Evolutionary conservation across 2,888 invertebrate genomes (phyloP).

Genomic region (Cephus sareptanus): DNA sequence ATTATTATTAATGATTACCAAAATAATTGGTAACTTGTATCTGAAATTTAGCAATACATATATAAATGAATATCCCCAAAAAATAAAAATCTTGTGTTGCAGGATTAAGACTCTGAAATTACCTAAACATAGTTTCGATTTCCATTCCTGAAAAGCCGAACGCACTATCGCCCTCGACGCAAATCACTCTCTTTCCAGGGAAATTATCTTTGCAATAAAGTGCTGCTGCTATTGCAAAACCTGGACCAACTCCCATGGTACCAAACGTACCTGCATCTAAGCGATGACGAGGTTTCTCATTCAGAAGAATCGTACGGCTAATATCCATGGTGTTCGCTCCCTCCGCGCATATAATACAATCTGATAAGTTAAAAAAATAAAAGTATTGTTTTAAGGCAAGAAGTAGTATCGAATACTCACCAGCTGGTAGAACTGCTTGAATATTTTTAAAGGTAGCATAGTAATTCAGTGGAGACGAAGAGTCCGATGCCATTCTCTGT

Average conservation of each 20-base stretch:
- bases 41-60: constrained; percentile 63
- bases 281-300: constrained; percentile 85
- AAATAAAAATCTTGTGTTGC: too few relatives aligned
- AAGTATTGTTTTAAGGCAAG: not conserved
- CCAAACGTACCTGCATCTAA: constrained; percentile 97
- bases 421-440: constrained; percentile 77
- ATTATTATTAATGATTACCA: constrained; percentile 94
- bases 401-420: constrained; percentile 40
- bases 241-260: constrained; percentile 95
- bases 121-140: constrained; percentile 92
- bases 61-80: not conserved
- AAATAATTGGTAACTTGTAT: constrained; percentile 90
- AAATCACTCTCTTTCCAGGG: constrained; percentile 86
- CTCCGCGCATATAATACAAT: constrained; percentile 94
- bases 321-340: constrained; percentile 99
- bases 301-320: constrained; percentile 88
- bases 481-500: constrained; percentile 77
- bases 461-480: constrained; percentile 87
- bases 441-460: constrained; percentile 91
- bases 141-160: constrained; percentile 99
- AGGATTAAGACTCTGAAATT: constrained; percentile 6
- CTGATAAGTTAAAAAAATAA: constrained; percentile 61
- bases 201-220: constrained; percentile 86
- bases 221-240: constrained; percentile 93
- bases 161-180: constrained; percentile 97